Base-by-base conservation (phyloP, 2,888 invertebrate species). In the Drosophila pseudotalamancana region DNA sequence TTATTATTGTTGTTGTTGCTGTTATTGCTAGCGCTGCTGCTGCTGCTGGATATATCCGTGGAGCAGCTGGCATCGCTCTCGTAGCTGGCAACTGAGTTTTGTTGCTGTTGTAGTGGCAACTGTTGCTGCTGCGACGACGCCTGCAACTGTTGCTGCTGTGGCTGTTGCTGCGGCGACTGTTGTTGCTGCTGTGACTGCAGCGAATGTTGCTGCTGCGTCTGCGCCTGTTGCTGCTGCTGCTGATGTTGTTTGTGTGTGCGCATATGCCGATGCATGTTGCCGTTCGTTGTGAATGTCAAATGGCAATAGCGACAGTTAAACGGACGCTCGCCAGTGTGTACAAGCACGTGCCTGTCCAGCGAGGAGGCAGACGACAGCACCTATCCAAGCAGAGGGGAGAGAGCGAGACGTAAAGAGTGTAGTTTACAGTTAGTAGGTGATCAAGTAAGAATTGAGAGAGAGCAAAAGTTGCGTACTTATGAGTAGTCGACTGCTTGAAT, bases 241-340 rank as follows among this genome's bases (percentile, higher is more conserved):
- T 89, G 90, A 77, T 92, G 93, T 70, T 92, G 92, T 64, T 93
- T 93, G 89, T 95, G 95, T 2, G 95, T 95, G 62, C 96, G 93
- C 93, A 95, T 94, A 90, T 97, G 97, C 32, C 96, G 92, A 88
- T 96, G 96, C 96, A 97, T 96, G 90, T 96, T 96, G 21, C 96
- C 96, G 90, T 96, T 96, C 11, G 96, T 96, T 29, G 96, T 96
- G 91, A 97, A 97, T 34, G 96, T 94, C 91, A 96, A 94, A 55
- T 94, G 94, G 91, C 96, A 97, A 78, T 94, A 93, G 85, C 94
- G 94, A 90, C 96, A 97, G 83, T 94, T 94, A 91, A 96, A 96
- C 2, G 96, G 96, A 8, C 96, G 93, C 87, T 96, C 96, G 12
- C 95, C 96, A 32, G 95, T 95, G 90, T 96, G 96, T 3, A 96